Evolutionary conservation across 2,113 vertebrate genomes (phyloP), one percentile per base, ranked within the genome.

Genomic region (Muscicapa adusta): DNA sequence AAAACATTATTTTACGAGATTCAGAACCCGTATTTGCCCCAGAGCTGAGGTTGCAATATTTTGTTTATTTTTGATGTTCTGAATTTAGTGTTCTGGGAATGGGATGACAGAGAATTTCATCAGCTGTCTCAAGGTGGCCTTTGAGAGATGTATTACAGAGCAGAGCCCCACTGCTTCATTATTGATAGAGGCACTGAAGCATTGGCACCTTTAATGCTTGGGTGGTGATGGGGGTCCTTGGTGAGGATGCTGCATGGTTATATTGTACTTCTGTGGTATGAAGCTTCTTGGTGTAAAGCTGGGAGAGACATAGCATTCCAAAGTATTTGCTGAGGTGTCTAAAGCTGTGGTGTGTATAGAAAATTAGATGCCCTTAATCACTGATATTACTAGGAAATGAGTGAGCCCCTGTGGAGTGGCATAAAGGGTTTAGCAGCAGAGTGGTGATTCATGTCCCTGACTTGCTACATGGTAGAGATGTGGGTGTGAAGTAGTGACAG

Each of bases 221-320:
- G 71, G 40, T 31, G 15, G 26, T 54, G 7, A 2, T 38, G 17
- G 28, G 22, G 18, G 28, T 43, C 36, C 45, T 84, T 65, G 16
- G 22, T 73, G 60, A 87, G 47, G 7, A 4, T 91, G 22, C 58
- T 65, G 68, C 14, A 2, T 61, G 70, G 31, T 14, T 65, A 4
- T 13, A 25, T 18, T 28, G 18, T 29, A 6, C 4, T 53, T 56
- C 34, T 16, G 26, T 43, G 43, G 33, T 51, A 9, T 66, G 23
- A 0, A 2, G 20, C 1, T 51, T 60, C 22, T 0, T 4, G 0
- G 1, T 28, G 3, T 54, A 54, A 36, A 22, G 25, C n/a, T 61
- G 22, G 38, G 38, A 67, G 53, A 38, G 57, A 56, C 43, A 22
- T 48, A 58, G 18, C 15, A 31, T 47, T 34, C 16, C 7, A 7